A percentile compares a stretch with the other conserved stretches of the same genome.
These are phyloP conservation scores for Melanostoma mellinum DNA, from an alignment of 2,888 invertebrate genomes.

Conservation along the genomic window DNA sequence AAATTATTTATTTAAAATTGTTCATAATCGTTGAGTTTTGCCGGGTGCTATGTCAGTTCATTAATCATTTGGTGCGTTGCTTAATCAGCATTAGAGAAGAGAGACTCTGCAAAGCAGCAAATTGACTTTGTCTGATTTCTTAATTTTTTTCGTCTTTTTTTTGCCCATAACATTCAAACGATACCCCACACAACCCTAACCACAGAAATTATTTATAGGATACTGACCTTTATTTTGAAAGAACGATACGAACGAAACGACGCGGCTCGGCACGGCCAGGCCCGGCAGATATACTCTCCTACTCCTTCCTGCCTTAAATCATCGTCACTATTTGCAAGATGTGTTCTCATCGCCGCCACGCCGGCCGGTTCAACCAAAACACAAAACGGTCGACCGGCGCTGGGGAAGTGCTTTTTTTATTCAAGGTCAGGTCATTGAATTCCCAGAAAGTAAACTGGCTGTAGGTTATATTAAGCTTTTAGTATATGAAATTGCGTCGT, in stretches of 20 bases:
- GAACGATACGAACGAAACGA: constrained; percentile 33
- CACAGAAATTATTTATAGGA: constrained; percentile 67
- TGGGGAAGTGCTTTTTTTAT: constrained; percentile 58
- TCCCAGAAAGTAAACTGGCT: constrained; percentile 45
- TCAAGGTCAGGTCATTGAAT: constrained; percentile 72
- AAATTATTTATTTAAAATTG: no score
- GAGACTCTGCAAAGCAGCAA: constrained; percentile 30
- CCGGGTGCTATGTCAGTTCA: constrained; percentile 31
- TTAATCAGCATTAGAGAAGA: constrained; percentile 62
- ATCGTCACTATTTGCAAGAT: constrained; percentile 53
- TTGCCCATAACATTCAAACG: not conserved
- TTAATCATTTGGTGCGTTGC: constrained; percentile 45
- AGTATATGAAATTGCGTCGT: constrained; percentile 53
- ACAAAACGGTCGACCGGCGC: constrained; percentile 4
- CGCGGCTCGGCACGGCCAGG: not conserved
- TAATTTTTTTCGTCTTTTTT: no score
- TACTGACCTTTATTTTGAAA: constrained; percentile 69
- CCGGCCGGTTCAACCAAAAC: constrained; percentile 12
- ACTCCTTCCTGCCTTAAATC: constrained; percentile 29
- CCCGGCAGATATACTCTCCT: constrained; percentile 6
- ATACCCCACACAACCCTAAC: constrained; percentile 47
- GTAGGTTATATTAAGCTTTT: constrained; percentile 51
- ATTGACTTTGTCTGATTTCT: constrained; percentile 44
- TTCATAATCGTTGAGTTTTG: not conserved
- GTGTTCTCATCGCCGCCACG: constrained; percentile 46